Conservation (phyloP, 2,113 vertebrate genomes). For the Spea multiplicata region DNA sequence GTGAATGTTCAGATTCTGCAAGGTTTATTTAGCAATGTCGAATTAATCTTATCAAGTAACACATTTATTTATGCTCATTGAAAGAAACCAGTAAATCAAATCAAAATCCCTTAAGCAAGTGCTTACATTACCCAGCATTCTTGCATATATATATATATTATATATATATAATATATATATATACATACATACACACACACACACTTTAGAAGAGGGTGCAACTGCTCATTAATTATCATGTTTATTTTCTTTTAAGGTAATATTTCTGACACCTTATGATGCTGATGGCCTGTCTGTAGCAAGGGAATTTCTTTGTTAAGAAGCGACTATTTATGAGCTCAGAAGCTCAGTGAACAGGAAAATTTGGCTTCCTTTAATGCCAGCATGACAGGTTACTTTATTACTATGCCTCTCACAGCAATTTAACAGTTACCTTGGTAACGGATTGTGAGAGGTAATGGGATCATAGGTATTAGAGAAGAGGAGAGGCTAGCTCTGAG, state of each 20-base stretch:
- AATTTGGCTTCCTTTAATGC: conserved; percentile 82
- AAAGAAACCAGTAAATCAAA: not conserved
- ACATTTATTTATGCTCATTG: not conserved
- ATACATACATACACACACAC: not conserved
- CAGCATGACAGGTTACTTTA: conserved; percentile 83
- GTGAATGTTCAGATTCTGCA: not conserved
- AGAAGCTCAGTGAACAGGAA: conserved; percentile 84
- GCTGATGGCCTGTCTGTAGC: conserved; percentile 61
- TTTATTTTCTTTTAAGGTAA: conserved; percentile 70
- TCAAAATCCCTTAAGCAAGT: not conserved
- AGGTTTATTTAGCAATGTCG: not conserved
- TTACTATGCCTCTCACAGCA: conserved; percentile 81
- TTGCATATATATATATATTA: not conserved
- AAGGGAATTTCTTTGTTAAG: conserved; percentile 70
- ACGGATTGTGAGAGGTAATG: conserved; percentile 82
- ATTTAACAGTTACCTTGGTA: conserved; percentile 85
- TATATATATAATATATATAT: not conserved
- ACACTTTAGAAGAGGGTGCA: not conserved
- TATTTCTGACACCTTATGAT: conserved; percentile 61
- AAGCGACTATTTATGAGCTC: conserved; percentile 78
- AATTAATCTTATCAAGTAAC: not conserved
- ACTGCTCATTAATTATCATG: conserved; percentile 43
- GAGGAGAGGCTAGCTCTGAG: conserved; percentile 65
- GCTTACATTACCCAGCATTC: too few relatives aligned
- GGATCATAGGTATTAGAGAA: conserved; percentile 72